Evolutionary conservation across 2,888 invertebrate species (phyloP).

Genomic region (Cheilosia pagana): DNA sequence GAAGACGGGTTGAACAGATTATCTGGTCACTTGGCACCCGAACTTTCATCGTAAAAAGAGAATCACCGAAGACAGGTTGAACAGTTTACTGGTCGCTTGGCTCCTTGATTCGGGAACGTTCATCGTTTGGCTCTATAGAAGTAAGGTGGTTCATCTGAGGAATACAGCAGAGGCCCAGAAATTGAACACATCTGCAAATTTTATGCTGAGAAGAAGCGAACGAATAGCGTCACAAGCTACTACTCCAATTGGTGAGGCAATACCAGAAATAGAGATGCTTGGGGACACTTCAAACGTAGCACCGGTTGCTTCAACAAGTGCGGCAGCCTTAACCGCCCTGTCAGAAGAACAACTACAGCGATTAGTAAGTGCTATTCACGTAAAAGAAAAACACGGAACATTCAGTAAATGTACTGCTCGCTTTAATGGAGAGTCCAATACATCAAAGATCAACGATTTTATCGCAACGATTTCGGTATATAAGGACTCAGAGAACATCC

Average conservation of each 20-base stretch:
- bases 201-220: not conserved
- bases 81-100: conserved; percentile 9
- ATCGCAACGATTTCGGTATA: too few species aligned
- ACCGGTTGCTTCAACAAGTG: not conserved
- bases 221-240: too few species aligned
- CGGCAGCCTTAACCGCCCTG: too few species aligned
- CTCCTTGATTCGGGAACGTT: not conserved
- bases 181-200: not conserved
- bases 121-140: not conserved
- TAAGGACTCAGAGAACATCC: too few species aligned
- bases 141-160: too few species aligned
- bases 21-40: not conserved
- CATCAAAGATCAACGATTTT: too few species aligned
- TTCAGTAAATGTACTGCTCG: too few species aligned
- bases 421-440: too few species aligned
- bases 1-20: not conserved
- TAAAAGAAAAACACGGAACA: too few species aligned
- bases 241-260: not conserved
- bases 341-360: too few species aligned
- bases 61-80: conserved; percentile 9
- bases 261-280: not conserved
- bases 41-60: not conserved
- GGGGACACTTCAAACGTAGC: not conserved
- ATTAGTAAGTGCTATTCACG: too few species aligned
- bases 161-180: not conserved